Evolutionary conservation across 1,140 invertebrate genomes (phyloP), one percentile per base, ranked within the genome.

Genomic region (Plodia interpunctella): DNA sequence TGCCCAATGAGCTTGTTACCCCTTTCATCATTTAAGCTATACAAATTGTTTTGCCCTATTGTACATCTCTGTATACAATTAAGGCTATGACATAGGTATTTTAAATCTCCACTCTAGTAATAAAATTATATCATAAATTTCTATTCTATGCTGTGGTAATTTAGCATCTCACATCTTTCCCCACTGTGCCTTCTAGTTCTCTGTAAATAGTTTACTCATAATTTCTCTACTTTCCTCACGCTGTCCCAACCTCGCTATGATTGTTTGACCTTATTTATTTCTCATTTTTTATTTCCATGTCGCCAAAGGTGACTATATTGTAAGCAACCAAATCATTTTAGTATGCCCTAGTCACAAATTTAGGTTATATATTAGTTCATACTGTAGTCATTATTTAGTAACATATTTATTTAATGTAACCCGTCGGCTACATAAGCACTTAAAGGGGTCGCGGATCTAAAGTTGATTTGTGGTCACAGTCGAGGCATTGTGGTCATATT

Each of bases 181-280:
- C 72, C 75, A 86, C 80, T 84, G 84, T 87, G 83, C 84, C 84
- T 87, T 87, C 83, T 87, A 87, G 78, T 79, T 79, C 77, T 72
- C 70, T 74, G 68, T 79, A 84, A 72, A 78, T 85, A 83, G 59
- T 70, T 75, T 71, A 60, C 71, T 72, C 57, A 52, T 57, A 59
- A 58, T 30, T 64, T 55, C 58, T 50, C 59, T 60, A 53, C 51
- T 13, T 53, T 53, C 21, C 19, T 53, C 20, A 19, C 19, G 51
- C 21, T 53, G 4, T 28, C 13, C 20, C 5, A 11, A 2, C 0
- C 20, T 53, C 30, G 11, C 30, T 32, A 9, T 32, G 1, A 25
- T 11, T 9, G 11, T 32, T 32, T 32, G 30, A 10, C 30, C 30
- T 32, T n/a, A n/a, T n/a, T n/a, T n/a, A n/a, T n/a, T n/a, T n/a